Evolutionary conservation across 2,888 invertebrate genomes (phyloP).

Genomic region (Mesorhabditis sp.): DNA sequence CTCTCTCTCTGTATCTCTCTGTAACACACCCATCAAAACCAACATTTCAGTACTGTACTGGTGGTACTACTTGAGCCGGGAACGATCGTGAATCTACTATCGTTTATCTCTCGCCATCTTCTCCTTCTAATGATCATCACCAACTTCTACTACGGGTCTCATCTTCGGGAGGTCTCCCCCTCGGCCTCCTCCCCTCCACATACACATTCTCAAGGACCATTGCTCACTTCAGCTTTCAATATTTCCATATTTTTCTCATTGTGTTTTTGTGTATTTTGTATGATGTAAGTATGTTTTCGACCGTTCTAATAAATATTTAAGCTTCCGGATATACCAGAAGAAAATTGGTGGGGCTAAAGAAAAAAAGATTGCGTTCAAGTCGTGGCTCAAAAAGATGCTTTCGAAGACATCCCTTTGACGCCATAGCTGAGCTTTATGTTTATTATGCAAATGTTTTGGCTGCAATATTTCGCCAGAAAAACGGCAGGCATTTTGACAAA

Average conservation of each 20-base stretch:
- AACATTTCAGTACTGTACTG: constrained; percentile 53
- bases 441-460: too few species aligned
- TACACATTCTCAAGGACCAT: not conserved
- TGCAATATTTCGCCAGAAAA: too few species aligned
- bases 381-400: too few species aligned
- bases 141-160: not conserved
- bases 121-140: not conserved
- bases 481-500: too few species aligned
- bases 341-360: too few species aligned
- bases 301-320: too few species aligned
- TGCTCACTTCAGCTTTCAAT: not conserved
- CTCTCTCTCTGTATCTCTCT: too few species aligned
- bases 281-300: too few species aligned
- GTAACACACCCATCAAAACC: not conserved
- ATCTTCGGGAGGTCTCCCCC: not conserved
- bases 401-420: too few species aligned
- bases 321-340: too few species aligned
- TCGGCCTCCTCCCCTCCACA: not conserved
- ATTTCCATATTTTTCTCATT: not conserved
- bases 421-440: too few species aligned
- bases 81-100: constrained; percentile 21
- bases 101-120: not conserved
- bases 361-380: too few species aligned
- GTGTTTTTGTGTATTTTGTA: not conserved
- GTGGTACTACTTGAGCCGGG: constrained; percentile 55